phyloP scores from a whole-genome alignment of 2,888 invertebrate genomes.

The Heliothis peltigera region DNA sequence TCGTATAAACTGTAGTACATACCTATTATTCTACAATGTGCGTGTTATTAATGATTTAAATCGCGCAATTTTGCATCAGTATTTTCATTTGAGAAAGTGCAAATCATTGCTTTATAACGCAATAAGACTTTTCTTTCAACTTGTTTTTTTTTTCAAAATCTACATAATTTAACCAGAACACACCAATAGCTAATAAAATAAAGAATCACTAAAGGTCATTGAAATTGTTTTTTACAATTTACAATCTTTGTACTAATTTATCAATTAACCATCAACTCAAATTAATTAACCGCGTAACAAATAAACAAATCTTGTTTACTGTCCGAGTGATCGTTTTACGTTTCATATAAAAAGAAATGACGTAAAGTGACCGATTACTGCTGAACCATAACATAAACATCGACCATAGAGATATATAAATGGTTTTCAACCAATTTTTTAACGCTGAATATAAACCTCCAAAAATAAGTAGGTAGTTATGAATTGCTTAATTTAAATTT shows the following conservation, averaged over 20 bases:
- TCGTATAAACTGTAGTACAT: slow-evolving; percentile 11
- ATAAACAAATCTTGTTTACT: slow-evolving; percentile 28
- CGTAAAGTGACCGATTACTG: slow-evolving; percentile 14
- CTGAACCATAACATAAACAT: slow-evolving; percentile 17
- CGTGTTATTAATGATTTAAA: slow-evolving; percentile 29
- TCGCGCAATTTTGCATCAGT: slow-evolving; percentile 17
- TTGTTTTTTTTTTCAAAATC: no score
- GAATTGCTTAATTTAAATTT: no score
- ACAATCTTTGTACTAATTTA: neutral
- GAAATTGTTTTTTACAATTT: neutral
- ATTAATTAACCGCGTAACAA: neutral
- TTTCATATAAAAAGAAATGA: slow-evolving; percentile 24
- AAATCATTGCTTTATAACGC: neutral
- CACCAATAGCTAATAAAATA: no score
- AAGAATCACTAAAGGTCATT: neutral
- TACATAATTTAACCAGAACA: no score
- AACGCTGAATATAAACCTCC: neutral
- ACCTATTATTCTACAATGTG: slow-evolving; percentile 21
- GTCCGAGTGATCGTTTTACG: neutral
- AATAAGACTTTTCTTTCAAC: neutral
- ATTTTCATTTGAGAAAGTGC: slow-evolving; percentile 20
- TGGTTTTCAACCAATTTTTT: slow-evolving; percentile 1
- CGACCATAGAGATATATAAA: slow-evolving; percentile 22
- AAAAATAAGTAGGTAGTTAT: no score
- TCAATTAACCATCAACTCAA: neutral